Percentiles rank a stretch among this genome's conserved stretches.
phyloP scores from a whole-genome alignment of 2,113 vertebrate species.

The Ophthalmolycus amberensis region DNA sequence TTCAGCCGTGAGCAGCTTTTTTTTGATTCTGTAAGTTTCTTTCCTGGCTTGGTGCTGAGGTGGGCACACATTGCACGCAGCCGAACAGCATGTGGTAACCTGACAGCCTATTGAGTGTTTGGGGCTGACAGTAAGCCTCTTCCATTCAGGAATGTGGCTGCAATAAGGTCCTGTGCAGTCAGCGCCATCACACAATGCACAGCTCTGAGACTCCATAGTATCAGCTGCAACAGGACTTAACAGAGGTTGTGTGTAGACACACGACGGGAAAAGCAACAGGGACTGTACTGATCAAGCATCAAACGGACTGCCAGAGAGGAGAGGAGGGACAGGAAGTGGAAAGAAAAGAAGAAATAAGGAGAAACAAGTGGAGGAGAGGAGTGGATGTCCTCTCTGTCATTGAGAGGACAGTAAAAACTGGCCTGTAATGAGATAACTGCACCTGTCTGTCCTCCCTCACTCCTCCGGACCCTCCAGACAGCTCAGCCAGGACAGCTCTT shows the following conservation, averaged over 20 bases:
- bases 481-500: slow-evolving; percentile 27
- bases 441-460: slow-evolving; percentile 26
- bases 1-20: slow-evolving; percentile 14
- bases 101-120: slow-evolving; percentile 52
- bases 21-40: slow-evolving; percentile 50
- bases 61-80: slow-evolving; percentile 49
- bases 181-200: slow-evolving; percentile 56
- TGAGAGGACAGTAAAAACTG: slow-evolving; percentile 55
- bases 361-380: slow-evolving; percentile 45
- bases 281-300: slow-evolving; percentile 4
- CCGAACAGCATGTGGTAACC: slow-evolving; percentile 52
- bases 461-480: slow-evolving; percentile 37
- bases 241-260: slow-evolving; percentile 8
- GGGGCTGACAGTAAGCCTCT: slow-evolving; percentile 70
- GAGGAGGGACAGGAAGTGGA: not conserved
- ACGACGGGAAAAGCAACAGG: not conserved
- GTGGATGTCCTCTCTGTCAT: slow-evolving; percentile 44
- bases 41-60: slow-evolving; percentile 58
- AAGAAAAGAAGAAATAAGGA: slow-evolving; percentile 11
- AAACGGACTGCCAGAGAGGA: not conserved
- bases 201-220: slow-evolving; percentile 11
- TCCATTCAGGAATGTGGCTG: slow-evolving; percentile 44
- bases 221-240: slow-evolving; percentile 33
- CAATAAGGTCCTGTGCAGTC: slow-evolving; percentile 57
- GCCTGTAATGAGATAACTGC: slow-evolving; percentile 49